Evolutionary conservation across 64 coral and sea anemone genomes (phyloP).

Genomic region (Catalaphyllia jardinei): DNA sequence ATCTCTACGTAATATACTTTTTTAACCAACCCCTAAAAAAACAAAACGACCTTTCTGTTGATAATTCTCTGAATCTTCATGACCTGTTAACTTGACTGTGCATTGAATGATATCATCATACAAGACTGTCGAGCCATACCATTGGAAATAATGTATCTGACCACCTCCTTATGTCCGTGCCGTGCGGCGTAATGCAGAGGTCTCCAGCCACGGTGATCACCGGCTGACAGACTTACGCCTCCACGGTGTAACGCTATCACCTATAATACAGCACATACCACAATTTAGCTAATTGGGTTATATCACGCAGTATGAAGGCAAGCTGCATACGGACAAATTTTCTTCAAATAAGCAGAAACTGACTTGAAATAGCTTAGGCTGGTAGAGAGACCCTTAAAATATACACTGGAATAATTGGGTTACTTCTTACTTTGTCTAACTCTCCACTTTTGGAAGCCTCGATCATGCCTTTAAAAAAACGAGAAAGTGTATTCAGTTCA

Average conservation of each 20-base stretch:
- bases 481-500: background rate
- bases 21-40: too few species aligned
- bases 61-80: too few species aligned
- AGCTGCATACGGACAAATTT: too few species aligned
- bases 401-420: background rate
- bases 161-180: slow-evolving; percentile 84
- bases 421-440: slow-evolving; percentile 62
- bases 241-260: slow-evolving; percentile 74
- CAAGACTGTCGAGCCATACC: slow-evolving; percentile 31
- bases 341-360: too few species aligned
- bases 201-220: slow-evolving; percentile 88
- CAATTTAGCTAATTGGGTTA: too few species aligned
- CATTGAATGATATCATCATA: background rate
- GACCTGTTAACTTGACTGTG: background rate
- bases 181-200: slow-evolving; percentile 94
- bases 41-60: too few species aligned
- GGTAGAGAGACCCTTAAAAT: background rate
- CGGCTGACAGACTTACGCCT: slow-evolving; percentile 81
- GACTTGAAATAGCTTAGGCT: background rate
- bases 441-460: slow-evolving; percentile 87
- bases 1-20: too few species aligned
- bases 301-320: too few species aligned
- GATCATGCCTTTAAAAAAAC: slow-evolving; percentile 75
- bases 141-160: slow-evolving; percentile 95
- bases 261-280: background rate